These are phyloP conservation scores for Pseudobourletiella spinata DNA, from an alignment of 1,140 invertebrate genomes.

Conservation along the genomic window DNA sequence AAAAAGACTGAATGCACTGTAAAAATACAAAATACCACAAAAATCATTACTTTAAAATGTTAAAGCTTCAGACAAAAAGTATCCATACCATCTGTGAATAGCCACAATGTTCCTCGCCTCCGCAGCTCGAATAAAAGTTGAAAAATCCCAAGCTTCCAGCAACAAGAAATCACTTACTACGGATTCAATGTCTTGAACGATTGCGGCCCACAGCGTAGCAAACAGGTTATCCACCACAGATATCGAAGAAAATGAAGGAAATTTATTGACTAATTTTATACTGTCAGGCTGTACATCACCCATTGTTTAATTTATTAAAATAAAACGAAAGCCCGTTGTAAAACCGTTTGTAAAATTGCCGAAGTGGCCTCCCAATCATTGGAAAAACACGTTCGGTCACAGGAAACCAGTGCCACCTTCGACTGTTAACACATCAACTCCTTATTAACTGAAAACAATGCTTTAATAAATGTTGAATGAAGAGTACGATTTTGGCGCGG, in stretches of 20 bases:
- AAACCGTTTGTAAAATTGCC: no score
- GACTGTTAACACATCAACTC: no score
- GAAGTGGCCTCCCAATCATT: no score
- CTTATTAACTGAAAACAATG: no score
- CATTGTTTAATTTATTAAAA: no score
- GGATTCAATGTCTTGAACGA: neutral
- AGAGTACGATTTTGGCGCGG: no score
- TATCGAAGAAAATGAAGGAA: neutral
- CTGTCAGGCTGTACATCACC: no score
- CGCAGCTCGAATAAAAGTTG: neutral
- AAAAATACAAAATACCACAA: neutral
- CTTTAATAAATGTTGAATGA: no score
- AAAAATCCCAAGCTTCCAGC: neutral
- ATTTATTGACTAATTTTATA: neutral
- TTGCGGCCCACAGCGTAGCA: neutral
- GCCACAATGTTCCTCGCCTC: neutral
- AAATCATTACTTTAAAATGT: neutral
- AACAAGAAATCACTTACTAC: neutral
- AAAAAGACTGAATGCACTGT: neutral
- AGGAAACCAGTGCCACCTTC: no score
- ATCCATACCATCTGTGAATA: neutral
- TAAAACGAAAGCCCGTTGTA: no score
- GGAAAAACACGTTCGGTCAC: no score
- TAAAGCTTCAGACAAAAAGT: neutral
- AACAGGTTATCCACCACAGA: neutral